Percentiles rank a stretch among this genome's conserved stretches.
These are phyloP conservation scores for Mamestra configurata DNA, from an alignment of 1,140 invertebrate species.

Conservation along the genomic window DNA sequence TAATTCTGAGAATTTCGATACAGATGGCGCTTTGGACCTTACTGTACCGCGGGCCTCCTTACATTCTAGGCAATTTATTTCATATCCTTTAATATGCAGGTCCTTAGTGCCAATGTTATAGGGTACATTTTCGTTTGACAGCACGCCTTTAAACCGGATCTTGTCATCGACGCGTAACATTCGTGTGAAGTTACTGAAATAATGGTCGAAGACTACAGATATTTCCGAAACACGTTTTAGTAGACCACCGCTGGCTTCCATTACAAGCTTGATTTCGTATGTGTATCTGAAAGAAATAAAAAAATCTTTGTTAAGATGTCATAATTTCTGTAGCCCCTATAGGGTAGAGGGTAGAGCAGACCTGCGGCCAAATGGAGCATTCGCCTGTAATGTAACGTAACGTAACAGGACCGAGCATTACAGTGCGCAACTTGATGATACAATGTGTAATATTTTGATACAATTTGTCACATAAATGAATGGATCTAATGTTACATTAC, in stretches of 20 bases:
- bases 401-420: no score
- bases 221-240: conserved; percentile 90
- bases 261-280: conserved; percentile 91
- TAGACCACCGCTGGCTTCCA: conserved; percentile 90
- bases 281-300: conserved; percentile 87
- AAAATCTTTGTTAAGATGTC: background rate
- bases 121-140: conserved; percentile 83
- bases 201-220: conserved; percentile 89
- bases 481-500: no score
- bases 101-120: conserved; percentile 88
- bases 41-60: conserved; percentile 88
- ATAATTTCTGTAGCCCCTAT: no score
- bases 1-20: conserved; percentile 77
- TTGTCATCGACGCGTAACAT: conserved; percentile 91
- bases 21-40: conserved; percentile 78
- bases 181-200: conserved; percentile 92
- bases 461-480: no score
- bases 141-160: conserved; percentile 91
- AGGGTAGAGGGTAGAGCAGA: no score
- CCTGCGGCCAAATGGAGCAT: no score
- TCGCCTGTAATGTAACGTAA: no score
- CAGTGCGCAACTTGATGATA: no score
- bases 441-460: no score
- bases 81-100: conserved; percentile 89
- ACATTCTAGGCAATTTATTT: conserved; percentile 91